Base-by-base conservation (phyloP, 1,140 invertebrate genomes). In the Globodera ellingtonae region DNA sequence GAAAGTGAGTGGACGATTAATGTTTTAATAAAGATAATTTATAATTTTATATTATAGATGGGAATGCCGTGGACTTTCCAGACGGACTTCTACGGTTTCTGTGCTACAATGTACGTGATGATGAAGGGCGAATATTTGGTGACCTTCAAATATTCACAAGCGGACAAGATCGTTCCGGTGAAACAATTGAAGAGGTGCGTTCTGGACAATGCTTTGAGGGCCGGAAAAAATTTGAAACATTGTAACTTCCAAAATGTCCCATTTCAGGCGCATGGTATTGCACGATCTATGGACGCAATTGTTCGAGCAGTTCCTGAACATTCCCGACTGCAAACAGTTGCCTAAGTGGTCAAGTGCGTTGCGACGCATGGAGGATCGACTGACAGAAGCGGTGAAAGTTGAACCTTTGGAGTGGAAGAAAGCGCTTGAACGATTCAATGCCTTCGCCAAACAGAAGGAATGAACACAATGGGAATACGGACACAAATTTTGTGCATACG, bases 231-330 rank as follows among this genome's bases (percentile, higher is more conserved):
- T 81, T 18, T 9, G 15, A 35, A n/a, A 35, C 13, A 79, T 3
- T 15, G 8, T 21, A 35, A 81, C 82, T 44, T 15, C 4, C 24
- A 79, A 13, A 24, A 15, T 62, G 81, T 46, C 50, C 44, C 21
- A n/a, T 66, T 84, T 82, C n/a, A 83, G 83, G 9, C 82, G 82
- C 15, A 44, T 85, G 50, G 59, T 67, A 8, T 47, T 85, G 67
- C 44, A 69, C 24, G 44, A 67, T 44, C 21, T 86, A 18, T 83
- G 77, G 78, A 52, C 59, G 24, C 59, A 85, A 10, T 56, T 86
- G 10, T 85, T 84, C 47, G 79, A 83, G 21, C 44, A 87, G 46
- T 84, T 87, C 46, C 72, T 84, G 8, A 84, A 84, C 75, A 84
- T 84, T 70, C 81, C 81, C 15, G 35, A 50, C 48, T 84, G 83